Conservation (phyloP, 2,888 invertebrate species). For the Ormia ochracea region DNA sequence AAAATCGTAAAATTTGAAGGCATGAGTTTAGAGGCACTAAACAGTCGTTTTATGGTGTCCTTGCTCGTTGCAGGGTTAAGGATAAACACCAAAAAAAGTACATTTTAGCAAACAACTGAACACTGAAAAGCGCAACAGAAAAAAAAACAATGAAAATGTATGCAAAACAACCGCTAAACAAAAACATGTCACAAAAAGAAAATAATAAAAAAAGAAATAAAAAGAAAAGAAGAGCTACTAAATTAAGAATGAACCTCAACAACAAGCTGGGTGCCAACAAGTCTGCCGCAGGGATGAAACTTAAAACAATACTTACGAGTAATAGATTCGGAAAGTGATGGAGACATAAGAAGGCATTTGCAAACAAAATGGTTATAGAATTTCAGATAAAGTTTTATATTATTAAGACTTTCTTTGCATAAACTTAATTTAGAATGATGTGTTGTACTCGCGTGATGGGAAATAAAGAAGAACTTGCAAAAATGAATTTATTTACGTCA, state of each 20-base stretch:
- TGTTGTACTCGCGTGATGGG: too few species aligned
- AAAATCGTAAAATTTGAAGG: not conserved
- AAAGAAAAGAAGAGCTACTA: not conserved
- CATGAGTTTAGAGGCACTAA: not conserved
- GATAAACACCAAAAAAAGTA: not conserved
- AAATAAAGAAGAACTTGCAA: too few species aligned
- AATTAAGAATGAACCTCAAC: slow-evolving; percentile 40
- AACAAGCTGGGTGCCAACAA: slow-evolving; percentile 41
- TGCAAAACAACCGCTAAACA: slow-evolving; percentile 1
- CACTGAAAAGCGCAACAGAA: not conserved
- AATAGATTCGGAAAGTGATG: not conserved
- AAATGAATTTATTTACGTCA: too few species aligned
- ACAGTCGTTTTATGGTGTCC: slow-evolving; percentile 7
- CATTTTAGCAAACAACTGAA: not conserved
- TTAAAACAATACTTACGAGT: slow-evolving; percentile 22
- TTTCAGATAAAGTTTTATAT: not conserved
- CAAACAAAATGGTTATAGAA: slow-evolving; percentile 9
- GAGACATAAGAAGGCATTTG: not conserved
- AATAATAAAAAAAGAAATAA: not conserved
- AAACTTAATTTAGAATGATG: too few species aligned
- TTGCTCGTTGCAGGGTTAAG: slow-evolving; percentile 12
- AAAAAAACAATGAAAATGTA: slow-evolving; percentile 13
- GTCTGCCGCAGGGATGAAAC: not conserved
- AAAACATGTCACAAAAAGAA: slow-evolving; percentile 20
- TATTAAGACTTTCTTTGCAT: too few species aligned